A percentile compares a stretch with the other conserved stretches of the same genome.
Evolutionary conservation across 2,797 vertebrate species (phyloP).

Genomic region (Catamblyrhynchus diadema): DNA sequence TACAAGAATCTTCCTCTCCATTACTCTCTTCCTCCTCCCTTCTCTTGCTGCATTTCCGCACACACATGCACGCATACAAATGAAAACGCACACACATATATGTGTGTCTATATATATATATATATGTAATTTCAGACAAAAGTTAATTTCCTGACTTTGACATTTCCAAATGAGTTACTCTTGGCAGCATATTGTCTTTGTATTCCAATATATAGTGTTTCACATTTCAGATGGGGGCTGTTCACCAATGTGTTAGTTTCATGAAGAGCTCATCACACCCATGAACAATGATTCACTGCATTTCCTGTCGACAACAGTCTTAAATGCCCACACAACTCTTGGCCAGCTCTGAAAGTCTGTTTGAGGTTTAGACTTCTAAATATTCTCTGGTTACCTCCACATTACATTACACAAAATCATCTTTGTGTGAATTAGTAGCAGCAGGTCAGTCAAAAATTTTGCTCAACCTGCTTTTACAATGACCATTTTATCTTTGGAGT

Average conservation of each 20-base stretch:
- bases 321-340: neutral
- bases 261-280: neutral
- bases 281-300: neutral
- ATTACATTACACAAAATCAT: neutral
- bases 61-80: rapidly evolving
- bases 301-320: rapidly evolving
- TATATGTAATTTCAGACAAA: neutral
- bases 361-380: neutral
- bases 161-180: neutral
- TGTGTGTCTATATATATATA: neutral
- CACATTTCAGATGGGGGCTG: neutral
- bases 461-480: neutral
- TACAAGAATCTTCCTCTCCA: neutral
- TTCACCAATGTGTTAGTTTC: neutral
- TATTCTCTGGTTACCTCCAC: neutral
- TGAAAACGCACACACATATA: neutral
- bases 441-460: neutral
- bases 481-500: neutral
- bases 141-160: neutral
- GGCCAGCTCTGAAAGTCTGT: neutral
- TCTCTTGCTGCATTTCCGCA: neutral
- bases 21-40: neutral
- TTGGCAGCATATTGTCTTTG: neutral
- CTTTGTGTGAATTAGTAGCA: neutral
- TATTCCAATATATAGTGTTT: neutral